Conservation (phyloP, 2,888 invertebrate species). For the Gerris lacustris region DNA sequence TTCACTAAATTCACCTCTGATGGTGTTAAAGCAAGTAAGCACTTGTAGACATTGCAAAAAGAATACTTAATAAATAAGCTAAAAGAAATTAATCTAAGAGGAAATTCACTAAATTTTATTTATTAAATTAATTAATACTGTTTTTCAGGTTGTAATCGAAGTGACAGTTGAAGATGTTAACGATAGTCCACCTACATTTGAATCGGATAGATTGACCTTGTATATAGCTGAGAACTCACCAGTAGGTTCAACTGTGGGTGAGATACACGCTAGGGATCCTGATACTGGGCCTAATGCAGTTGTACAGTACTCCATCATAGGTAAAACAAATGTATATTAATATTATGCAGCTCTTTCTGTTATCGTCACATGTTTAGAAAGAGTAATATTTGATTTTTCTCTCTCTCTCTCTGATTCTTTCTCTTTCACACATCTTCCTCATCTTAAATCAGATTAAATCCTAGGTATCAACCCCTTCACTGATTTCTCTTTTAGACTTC, state of each 20-base stretch:
- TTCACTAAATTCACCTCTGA: no score
- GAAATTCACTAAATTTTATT: no score
- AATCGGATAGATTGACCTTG: conserved; percentile 72
- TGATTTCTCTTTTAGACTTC: no score
- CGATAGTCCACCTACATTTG: conserved; percentile 80
- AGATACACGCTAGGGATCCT: conserved; percentile 78
- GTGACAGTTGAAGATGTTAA: conserved; percentile 79
- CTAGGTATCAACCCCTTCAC: no score
- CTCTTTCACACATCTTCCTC: no score
- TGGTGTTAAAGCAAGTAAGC: no score
- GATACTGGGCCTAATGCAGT: conserved; percentile 85
- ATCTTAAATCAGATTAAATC: no score
- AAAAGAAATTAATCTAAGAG: no score
- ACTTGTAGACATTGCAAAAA: no score
- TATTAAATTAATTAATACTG: background rate
- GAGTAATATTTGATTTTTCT: background rate
- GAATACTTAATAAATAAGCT: no score
- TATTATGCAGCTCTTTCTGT: conserved; percentile 1
- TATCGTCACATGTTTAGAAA: background rate
- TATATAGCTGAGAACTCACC: conserved; percentile 95
- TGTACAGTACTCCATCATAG: conserved; percentile 88
- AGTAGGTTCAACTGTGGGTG: conserved; percentile 83
- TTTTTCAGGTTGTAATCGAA: conserved; percentile 52
- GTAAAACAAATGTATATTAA: conserved; percentile 35
- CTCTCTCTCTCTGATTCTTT: background rate